Base-by-base conservation (phyloP, 2,888 invertebrate species). In the Caenorhabditis imperialis region DNA sequence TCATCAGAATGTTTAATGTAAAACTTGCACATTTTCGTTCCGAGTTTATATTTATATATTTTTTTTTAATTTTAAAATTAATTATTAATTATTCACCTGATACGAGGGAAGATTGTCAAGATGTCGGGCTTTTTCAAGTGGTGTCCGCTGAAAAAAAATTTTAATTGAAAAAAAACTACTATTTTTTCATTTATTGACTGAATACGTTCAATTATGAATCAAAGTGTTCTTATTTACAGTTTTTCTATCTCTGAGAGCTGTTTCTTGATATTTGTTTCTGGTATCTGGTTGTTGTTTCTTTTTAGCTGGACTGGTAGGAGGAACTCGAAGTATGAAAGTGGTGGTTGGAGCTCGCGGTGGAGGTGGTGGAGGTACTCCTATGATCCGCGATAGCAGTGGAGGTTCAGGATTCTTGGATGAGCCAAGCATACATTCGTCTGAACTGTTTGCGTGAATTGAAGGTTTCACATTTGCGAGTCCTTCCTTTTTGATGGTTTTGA, bases 71-170 rank as follows among this genome's bases (percentile, higher is more conserved):
- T 40, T 27, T 25, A 27, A 14, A 7, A 33, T n/a, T 16, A 16
- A 14, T 6, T 12, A 51, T 7, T 35, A 50, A 37, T 20, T 35
- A 53, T 81, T 55, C 54, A 86, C 86, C 81, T 88, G 88, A 76
- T 88, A 88, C 37, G 86, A 83, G 47, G 88, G 88, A 61, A 88
- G 81, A 61, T 86, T 86, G 74, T 88, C 88, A 58, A 88, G 76
- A 74, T 88, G 88, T 71, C 86, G 82, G 25, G 82, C 81, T 76
- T 88, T 88, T 75, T 88, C 88, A 75, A 86, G 78, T 65, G 86
- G 86, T 65, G 86, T 81, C 55, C 88, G 81, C 88, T 88, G 81
- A 77, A 88, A 86, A 61, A 62, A 8, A 20, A 18, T 45, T 45
- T 45, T 7, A 45, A 30, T 30, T 7, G n/a, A n/a, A n/a, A n/a